phyloP scores from a whole-genome alignment of 2,888 invertebrate species.

The Leptinotarsa tumamoca region DNA sequence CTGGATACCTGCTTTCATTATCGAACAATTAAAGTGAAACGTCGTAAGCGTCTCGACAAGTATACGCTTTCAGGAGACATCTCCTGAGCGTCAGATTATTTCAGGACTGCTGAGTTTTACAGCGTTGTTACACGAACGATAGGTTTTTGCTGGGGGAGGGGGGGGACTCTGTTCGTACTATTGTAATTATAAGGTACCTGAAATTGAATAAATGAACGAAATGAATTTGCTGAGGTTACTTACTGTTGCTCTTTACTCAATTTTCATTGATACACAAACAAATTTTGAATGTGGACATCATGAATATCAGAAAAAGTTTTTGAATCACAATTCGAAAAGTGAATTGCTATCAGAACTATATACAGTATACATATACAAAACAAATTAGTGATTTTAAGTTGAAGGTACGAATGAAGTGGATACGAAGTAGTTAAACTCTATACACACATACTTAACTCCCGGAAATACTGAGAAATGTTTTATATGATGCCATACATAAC shows the following conservation, averaged over 20 bases:
- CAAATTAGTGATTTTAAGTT: too few species aligned
- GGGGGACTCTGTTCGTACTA: not conserved
- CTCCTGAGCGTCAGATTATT: slow-evolving; percentile 15
- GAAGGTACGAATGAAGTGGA: too few species aligned
- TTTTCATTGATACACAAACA: too few species aligned
- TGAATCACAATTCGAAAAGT: too few species aligned
- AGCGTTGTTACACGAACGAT: slow-evolving; percentile 8
- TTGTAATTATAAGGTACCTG: slow-evolving; percentile 15
- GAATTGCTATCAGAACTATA: too few species aligned
- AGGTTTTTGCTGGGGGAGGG: slow-evolving; percentile 1
- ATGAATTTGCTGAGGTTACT: not conserved
- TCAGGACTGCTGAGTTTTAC: slow-evolving; percentile 15
- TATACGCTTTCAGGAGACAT: slow-evolving; percentile 22
- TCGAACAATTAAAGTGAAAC: slow-evolving; percentile 19
- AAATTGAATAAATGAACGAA: slow-evolving; percentile 2
- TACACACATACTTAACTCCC: too few species aligned
- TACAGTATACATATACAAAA: too few species aligned
- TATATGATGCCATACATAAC: too few species aligned
- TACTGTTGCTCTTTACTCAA: not conserved
- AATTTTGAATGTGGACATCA: too few species aligned
- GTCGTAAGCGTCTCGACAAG: slow-evolving; percentile 12
- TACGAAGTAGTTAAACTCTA: too few species aligned
- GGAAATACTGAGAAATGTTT: too few species aligned
- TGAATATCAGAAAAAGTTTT: too few species aligned
- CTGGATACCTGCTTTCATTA: slow-evolving; percentile 16